Conservation (phyloP, 1,140 invertebrate genomes). For the Copidosoma floridanum region DNA sequence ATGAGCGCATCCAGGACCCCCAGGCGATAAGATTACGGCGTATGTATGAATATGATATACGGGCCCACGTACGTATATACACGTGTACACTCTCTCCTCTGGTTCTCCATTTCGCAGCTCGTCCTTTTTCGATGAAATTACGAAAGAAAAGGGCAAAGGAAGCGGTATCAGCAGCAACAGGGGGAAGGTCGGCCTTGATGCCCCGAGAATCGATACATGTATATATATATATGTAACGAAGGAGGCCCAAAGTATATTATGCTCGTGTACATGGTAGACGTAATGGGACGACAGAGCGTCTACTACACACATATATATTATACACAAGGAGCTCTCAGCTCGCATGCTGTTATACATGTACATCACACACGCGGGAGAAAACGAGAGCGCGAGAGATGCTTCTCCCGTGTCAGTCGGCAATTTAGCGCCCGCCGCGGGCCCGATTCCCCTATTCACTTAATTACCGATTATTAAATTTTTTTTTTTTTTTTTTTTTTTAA, state of each 20-base stretch:
- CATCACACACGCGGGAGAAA: too few relatives aligned
- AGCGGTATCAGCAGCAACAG: background rate
- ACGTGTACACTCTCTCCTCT: background rate
- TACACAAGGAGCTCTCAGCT: too few relatives aligned
- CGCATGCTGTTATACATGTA: too few relatives aligned
- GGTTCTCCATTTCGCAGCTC: background rate
- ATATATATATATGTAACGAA: too few relatives aligned
- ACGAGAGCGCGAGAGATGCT: background rate
- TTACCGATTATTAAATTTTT: background rate
- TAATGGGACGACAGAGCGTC: background rate
- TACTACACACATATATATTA: too few relatives aligned
- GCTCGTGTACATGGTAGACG: too few relatives aligned
- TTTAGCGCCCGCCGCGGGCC: background rate
- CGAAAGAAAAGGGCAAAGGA: background rate
- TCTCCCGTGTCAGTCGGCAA: slow-evolving; percentile 7
- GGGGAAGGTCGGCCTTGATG: slow-evolving; percentile 8
- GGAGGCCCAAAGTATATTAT: too few relatives aligned
- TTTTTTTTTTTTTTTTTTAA: too few relatives aligned
- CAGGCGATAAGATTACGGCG: too few relatives aligned
- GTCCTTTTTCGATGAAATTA: background rate
- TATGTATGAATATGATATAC: background rate
- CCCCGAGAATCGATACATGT: too few relatives aligned
- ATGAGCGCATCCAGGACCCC: too few relatives aligned
- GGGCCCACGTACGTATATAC: background rate
- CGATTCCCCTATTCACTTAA: slow-evolving; percentile 5